Evolutionary conservation across 2,888 invertebrate genomes (phyloP), one percentile per base, ranked within the genome.

Genomic region (Corythucha ciliata): DNA sequence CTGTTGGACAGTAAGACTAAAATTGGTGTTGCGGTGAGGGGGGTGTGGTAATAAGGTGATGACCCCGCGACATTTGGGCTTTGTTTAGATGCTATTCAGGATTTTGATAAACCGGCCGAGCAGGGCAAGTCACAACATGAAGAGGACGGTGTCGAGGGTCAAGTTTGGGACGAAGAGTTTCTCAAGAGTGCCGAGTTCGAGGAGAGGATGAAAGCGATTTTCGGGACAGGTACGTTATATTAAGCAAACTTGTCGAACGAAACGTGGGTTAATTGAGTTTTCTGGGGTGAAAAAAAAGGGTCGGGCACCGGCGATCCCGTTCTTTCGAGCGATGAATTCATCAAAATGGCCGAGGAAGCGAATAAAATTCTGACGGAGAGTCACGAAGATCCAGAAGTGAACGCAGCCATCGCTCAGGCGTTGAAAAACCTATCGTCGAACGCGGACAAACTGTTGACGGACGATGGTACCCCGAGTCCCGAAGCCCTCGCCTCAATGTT

Each of bases 401-500:
- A 57, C n/a, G 36, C 45, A 3, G 54, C 54, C 8, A 55, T 58
- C 25, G 58, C 57, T 26, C 55, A 58, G 22, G 57, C 55, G 16
- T 41, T 58, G 24, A 57, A 29, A 44, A 47, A 46, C 10, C 50
- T 58, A 7, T 45, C 58, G 3, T 54, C 55, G 25, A 52, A 55
- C 25, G 37, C 58, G 8, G 57, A 52, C 26, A 48, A 32, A 48
- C 21, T 48, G 14, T 39, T 37, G 47, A n/a, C n/a, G n/a, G n/a
- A n/a, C n/a, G n/a, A n/a, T n/a, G n/a, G n/a, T n/a, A n/a, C n/a
- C n/a, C n/a, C n/a, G n/a, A n/a, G n/a, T n/a, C 83, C 87, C 39
- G 80, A 81, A 33, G 87, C 89, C 59, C 71, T 92, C 2, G 74
- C 82, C 45, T 81, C 77, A 59, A 81, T 90, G 79, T 82, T 89